phyloP scores from a whole-genome alignment of 2,797 vertebrate species.

The Botia kubotai region DNA sequence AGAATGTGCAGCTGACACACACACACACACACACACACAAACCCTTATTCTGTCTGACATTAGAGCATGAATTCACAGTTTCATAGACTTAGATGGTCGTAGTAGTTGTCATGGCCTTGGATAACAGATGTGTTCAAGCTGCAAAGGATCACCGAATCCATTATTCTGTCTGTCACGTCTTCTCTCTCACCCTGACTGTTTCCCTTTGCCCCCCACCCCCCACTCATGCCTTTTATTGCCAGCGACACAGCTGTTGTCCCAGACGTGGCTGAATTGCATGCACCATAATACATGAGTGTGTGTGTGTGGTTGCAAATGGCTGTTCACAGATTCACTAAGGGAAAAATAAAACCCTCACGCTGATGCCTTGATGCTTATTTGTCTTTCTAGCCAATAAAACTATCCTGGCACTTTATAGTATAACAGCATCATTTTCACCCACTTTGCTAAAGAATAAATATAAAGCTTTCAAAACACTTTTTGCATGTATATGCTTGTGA shows the following conservation, averaged over 20 bases:
- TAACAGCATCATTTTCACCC: neutral
- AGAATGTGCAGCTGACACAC: neutral
- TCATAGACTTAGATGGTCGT: slow-evolving; percentile 36
- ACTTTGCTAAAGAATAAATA: neutral
- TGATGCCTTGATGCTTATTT: slow-evolving; percentile 50
- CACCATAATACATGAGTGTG: slow-evolving; percentile 55
- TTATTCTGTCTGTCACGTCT: slow-evolving; percentile 63
- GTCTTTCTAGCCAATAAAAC: neutral
- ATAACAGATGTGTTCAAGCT: slow-evolving; percentile 36
- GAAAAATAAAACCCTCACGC: slow-evolving; percentile 12
- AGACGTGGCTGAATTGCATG: slow-evolving; percentile 44
- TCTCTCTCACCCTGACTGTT: slow-evolving; percentile 65
- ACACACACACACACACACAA: neutral
- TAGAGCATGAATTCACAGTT: slow-evolving; percentile 41
- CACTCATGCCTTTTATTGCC: slow-evolving; percentile 63
- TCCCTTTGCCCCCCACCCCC: slow-evolving; percentile 47
- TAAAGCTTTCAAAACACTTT: neutral
- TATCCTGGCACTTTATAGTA: neutral
- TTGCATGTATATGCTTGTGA: neutral
- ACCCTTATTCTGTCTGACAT: slow-evolving; percentile 14
- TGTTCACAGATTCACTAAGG: slow-evolving; percentile 25
- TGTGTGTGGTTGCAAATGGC: slow-evolving; percentile 24
- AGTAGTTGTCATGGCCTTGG: slow-evolving; percentile 44
- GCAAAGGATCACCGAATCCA: slow-evolving; percentile 49
- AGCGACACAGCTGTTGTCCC: slow-evolving; percentile 72